Percentiles rank a stretch among this genome's conserved stretches.
phyloP scores from a whole-genome alignment of 2,113 vertebrate genomes.

The Phyllostomus hastatus region DNA sequence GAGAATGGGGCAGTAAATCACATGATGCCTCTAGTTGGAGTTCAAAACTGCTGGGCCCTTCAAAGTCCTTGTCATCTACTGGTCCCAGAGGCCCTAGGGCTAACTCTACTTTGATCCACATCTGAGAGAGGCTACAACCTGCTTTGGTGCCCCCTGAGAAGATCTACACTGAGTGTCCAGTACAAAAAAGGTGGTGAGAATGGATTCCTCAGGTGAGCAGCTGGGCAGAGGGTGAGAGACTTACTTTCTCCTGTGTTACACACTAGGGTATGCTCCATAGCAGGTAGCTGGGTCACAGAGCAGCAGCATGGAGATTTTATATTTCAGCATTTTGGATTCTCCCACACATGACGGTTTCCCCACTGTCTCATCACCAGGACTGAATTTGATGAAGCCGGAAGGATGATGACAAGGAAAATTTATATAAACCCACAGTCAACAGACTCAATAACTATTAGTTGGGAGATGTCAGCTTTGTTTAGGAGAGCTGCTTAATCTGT shows the following conservation, averaged over 20 bases:
- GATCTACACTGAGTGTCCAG: not conserved
- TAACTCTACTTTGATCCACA: not conserved
- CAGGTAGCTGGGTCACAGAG: not conserved
- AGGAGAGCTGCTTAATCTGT: constrained; percentile 11
- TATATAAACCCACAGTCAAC: not conserved
- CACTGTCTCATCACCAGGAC: not conserved
- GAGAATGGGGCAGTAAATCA: not conserved
- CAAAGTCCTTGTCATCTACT: not conserved
- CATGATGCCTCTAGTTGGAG: not conserved
- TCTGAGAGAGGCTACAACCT: not conserved
- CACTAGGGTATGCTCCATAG: not conserved
- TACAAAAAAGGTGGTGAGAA: not conserved
- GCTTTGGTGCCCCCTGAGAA: not conserved
- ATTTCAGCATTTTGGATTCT: not conserved
- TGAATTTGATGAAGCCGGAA: constrained; percentile 29
- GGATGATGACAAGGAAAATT: constrained; percentile 32
- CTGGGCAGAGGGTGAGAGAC: not conserved
- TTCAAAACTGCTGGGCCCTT: not conserved
- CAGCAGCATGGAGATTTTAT: not conserved
- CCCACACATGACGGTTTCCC: not conserved
- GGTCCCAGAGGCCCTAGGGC: not conserved
- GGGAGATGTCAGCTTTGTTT: not conserved
- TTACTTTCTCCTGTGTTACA: not conserved
- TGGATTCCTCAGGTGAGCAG: not conserved
- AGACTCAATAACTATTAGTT: not conserved